Percentiles rank a stretch among this genome's conserved stretches.
These are phyloP conservation scores for Salminus brasiliensis DNA, from an alignment of 2,113 vertebrate species.

Conservation along the genomic window DNA sequence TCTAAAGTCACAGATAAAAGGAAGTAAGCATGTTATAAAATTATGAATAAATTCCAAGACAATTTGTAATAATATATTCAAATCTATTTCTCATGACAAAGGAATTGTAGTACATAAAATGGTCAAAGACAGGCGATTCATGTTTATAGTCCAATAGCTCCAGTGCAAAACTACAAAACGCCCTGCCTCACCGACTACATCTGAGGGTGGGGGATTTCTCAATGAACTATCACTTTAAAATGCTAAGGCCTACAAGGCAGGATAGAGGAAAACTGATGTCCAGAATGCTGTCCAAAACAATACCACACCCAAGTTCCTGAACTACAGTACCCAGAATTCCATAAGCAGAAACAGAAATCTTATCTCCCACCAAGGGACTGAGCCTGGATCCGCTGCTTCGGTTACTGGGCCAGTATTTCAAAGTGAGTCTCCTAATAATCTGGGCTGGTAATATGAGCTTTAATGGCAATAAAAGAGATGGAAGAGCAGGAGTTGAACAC, in stretches of 20 bases:
- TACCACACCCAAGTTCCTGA: not conserved
- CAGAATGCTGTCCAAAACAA: not conserved
- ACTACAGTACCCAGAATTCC: constrained; percentile 30
- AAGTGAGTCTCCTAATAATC: not conserved
- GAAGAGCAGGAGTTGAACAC: constrained; percentile 2
- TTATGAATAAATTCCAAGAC: too few species aligned
- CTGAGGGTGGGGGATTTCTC: too few species aligned
- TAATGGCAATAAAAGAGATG: not conserved
- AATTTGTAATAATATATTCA: too few species aligned
- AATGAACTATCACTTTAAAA: not conserved
- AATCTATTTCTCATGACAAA: too few species aligned
- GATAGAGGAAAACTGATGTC: not conserved
- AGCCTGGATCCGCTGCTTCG: not conserved
- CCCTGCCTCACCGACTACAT: too few species aligned
- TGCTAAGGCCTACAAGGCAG: not conserved
- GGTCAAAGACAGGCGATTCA: too few species aligned
- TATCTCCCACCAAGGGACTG: not conserved
- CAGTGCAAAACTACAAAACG: too few species aligned
- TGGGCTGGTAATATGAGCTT: constrained; percentile 17
- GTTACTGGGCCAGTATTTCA: not conserved
- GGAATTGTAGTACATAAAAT: too few species aligned
- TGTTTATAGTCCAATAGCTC: too few species aligned
- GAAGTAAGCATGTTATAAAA: too few species aligned
- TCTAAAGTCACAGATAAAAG: too few species aligned
- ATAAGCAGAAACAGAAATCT: not conserved